These are phyloP conservation scores for Lasioglossum malachurum DNA, from an alignment of 2,888 invertebrate species.

Conservation along the genomic window DNA sequence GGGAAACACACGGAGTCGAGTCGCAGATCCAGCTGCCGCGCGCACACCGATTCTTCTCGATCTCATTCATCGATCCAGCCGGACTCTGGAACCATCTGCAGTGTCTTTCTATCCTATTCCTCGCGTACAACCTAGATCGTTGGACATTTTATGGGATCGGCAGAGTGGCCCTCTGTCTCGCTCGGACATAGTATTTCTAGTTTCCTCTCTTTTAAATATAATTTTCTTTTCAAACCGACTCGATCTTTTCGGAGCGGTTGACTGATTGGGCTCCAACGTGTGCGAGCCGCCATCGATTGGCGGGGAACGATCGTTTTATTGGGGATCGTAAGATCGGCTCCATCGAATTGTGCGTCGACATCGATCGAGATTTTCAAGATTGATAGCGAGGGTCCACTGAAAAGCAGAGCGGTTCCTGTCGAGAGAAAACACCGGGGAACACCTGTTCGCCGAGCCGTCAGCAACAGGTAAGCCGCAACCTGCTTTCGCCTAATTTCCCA, in stretches of 20 bases:
- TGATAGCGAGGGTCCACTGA: constrained; percentile 9
- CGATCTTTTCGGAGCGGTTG: neutral
- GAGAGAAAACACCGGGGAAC: constrained; percentile 21
- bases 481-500: neutral
- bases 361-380: constrained; percentile 5
- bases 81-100: neutral
- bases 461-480: constrained; percentile 37
- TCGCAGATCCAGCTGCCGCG: neutral
- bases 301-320: constrained; percentile 9
- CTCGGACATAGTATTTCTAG: neutral
- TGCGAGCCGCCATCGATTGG: neutral
- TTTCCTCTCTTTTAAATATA: neutral
- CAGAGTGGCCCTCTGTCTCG: neutral
- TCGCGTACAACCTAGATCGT: neutral
- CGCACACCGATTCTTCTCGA: neutral
- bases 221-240: neutral
- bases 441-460: constrained; percentile 7
- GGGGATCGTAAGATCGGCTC: neutral
- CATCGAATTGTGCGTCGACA: neutral
- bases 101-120: neutral
- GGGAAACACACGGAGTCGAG: neutral
- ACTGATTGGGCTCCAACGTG: neutral
- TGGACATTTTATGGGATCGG: neutral
- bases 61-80: neutral
- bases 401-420: constrained; percentile 22